Base-by-base conservation (phyloP, 2,113 vertebrate genomes). In the Ceratotherium simum region DNA sequence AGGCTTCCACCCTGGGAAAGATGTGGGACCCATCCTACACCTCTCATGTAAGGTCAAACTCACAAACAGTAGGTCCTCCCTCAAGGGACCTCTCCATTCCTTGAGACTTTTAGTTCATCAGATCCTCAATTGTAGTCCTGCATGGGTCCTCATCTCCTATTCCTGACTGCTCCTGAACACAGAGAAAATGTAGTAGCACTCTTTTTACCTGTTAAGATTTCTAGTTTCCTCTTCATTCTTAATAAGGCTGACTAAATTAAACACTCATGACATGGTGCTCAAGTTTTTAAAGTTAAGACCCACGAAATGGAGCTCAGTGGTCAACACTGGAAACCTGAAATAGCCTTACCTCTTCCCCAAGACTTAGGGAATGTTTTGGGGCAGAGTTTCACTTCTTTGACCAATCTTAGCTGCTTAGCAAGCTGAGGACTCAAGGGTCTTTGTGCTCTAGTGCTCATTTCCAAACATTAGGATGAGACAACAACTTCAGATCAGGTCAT, bases 181-280 rank as follows among this genome's bases (percentile, higher is more conserved):
- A 80, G 17, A 94, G 48, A 78, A 76, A 67, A 87, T 76, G 39
- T 17, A 29, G 27, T 6, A 29, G 27, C 9, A n/a, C n/a, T 56
- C 39, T 58, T 80, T 51, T 36, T 48, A 72, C 23, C 51, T 72
- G 11, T 39, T 33, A 56, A 31, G 31, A 36, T 46, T 72, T 9
- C 51, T 69, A 62, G 39, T 79, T 79, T 95, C 29, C 20, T 60
- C 64, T 51, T 84, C 10, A 76, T 5, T 90, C 12, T 83, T 72
- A 88, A 73, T 85, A 64, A 93, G 12, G 25, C 11, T 58, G 39
- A 94, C 39, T 90, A 93, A 82, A 93, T 70, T 48, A 29, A 96
- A 70, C 4, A 67, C 12, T 51, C 27, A 8, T 58, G 60, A 75
- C 84, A 86, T 2, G 0, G 18, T 33, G 18, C 17, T 72, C 8